A percentile compares a stretch with the other conserved stretches of the same genome.
Conservation (phyloP, 1,140 invertebrate genomes). For the Formica selysi region DNA sequence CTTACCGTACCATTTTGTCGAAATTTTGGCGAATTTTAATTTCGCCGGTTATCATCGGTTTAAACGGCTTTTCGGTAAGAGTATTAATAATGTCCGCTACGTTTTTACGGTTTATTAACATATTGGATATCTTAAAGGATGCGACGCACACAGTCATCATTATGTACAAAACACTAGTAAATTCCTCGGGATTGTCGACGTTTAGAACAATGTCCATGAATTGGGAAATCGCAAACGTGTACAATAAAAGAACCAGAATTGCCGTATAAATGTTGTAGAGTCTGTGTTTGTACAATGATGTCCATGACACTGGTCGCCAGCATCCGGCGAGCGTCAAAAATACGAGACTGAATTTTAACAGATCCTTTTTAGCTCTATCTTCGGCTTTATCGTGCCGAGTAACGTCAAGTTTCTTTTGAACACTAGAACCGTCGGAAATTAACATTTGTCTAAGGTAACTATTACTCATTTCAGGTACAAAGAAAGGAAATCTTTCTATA, state of each 20-base stretch:
- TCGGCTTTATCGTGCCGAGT: background rate
- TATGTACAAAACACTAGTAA: conserved; percentile 70
- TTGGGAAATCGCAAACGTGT: background rate
- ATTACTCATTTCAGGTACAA: background rate
- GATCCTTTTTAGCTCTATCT: background rate
- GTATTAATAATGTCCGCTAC: conserved; percentile 45
- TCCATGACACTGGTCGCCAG: conserved; percentile 29
- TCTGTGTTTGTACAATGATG: background rate
- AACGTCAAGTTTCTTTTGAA: background rate
- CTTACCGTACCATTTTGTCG: conserved; percentile 56
- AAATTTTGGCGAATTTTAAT: conserved; percentile 51
- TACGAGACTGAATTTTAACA: background rate
- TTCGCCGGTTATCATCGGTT: conserved; percentile 47
- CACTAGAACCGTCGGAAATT: background rate
- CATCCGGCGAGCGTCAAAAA: conserved; percentile 33
- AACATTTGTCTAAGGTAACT: background rate
- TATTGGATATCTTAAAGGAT: conserved; percentile 50
- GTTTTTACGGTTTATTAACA: conserved; percentile 36
- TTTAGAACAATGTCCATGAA: conserved; percentile 26
- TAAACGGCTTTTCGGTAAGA: conserved; percentile 47
- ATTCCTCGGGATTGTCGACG: conserved; percentile 53
- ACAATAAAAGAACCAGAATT: background rate
- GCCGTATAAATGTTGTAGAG: conserved; percentile 28
- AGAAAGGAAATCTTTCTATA: background rate
- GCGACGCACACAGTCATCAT: conserved; percentile 51